Percentiles rank a stretch among this genome's conserved stretches.
These are phyloP conservation scores for Oryzias dopingdopingensis DNA, from an alignment of 2,797 vertebrate genomes.

Conservation along the genomic window DNA sequence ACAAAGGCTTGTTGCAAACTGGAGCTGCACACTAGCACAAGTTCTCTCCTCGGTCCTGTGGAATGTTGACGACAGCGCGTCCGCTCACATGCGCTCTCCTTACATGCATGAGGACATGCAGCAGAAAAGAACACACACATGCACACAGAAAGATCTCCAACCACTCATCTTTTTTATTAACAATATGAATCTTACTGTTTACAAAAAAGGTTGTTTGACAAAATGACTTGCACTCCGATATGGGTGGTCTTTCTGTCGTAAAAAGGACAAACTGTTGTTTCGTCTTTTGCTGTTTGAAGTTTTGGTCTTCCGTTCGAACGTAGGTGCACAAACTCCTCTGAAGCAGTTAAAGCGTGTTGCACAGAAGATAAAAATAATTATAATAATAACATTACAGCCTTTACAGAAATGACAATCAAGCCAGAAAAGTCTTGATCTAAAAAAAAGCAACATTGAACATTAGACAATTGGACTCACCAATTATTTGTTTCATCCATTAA, in stretches of 20 bases:
- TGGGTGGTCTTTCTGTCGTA: slow-evolving; percentile 2
- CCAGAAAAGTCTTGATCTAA: slow-evolving; percentile 37
- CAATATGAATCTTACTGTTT: slow-evolving; percentile 74
- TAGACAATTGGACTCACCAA: background rate
- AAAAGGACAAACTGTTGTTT: too few species aligned
- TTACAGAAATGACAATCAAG: slow-evolving; percentile 66
- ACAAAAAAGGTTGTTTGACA: slow-evolving; percentile 50
- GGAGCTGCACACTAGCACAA: background rate
- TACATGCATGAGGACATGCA: slow-evolving; percentile 47
- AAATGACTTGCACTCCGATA: slow-evolving; percentile 22
- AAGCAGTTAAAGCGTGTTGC: slow-evolving; percentile 21
- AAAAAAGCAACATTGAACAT: too few species aligned
- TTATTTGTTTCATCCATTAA: too few species aligned
- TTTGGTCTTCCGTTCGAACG: slow-evolving; percentile 51
- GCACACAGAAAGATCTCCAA: slow-evolving; percentile 11
- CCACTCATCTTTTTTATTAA: slow-evolving; percentile 38
- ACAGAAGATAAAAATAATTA: background rate
- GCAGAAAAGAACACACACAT: slow-evolving; percentile 20
- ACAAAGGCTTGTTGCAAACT: background rate
- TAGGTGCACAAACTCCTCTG: background rate
- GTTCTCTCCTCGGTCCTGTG: slow-evolving; percentile 6
- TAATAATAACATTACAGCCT: slow-evolving; percentile 1
- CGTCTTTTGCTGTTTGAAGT: slow-evolving; percentile 20
- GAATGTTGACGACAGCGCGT: slow-evolving; percentile 50
- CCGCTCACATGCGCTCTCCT: slow-evolving; percentile 25